phyloP scores from a whole-genome alignment of 2,888 invertebrate genomes.

The Liposcelis brunnea region DNA sequence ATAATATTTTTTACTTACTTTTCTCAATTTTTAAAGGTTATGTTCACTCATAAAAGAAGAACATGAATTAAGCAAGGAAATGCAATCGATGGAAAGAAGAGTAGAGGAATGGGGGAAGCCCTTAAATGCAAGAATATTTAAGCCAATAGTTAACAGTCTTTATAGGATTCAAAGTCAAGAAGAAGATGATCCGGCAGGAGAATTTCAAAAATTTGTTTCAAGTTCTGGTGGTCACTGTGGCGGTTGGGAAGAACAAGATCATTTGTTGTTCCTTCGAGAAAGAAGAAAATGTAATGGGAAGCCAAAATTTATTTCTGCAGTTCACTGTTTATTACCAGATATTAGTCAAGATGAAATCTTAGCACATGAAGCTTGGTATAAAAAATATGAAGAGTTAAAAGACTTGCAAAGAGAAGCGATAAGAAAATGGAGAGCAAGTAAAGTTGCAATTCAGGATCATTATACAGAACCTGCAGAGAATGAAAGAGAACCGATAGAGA shows the following conservation, averaged over 20 bases:
- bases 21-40: neutral
- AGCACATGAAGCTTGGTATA: constrained; percentile 33
- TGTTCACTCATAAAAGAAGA: constrained; percentile 8
- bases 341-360: constrained; percentile 25
- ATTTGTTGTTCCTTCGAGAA: constrained; percentile 15
- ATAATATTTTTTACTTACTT: no score
- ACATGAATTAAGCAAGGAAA: neutral
- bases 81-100: neutral
- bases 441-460: constrained; percentile 13
- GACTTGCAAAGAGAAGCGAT: constrained; percentile 27
- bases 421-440: constrained; percentile 27
- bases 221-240: constrained; percentile 16
- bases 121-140: constrained; percentile 7
- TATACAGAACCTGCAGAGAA: neutral
- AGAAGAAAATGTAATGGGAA: constrained; percentile 11
- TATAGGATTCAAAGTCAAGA: constrained; percentile 10
- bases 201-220: constrained; percentile 14
- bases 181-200: neutral
- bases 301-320: constrained; percentile 9
- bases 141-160: neutral
- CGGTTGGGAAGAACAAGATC: constrained; percentile 17
- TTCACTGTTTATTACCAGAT: constrained; percentile 19
- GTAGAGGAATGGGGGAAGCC: constrained; percentile 10
- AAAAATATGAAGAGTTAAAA: constrained; percentile 27
- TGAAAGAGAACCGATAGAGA: neutral